These are phyloP conservation scores for Amphipyra berbera DNA, from an alignment of 2,888 invertebrate genomes.

Conservation along the genomic window DNA sequence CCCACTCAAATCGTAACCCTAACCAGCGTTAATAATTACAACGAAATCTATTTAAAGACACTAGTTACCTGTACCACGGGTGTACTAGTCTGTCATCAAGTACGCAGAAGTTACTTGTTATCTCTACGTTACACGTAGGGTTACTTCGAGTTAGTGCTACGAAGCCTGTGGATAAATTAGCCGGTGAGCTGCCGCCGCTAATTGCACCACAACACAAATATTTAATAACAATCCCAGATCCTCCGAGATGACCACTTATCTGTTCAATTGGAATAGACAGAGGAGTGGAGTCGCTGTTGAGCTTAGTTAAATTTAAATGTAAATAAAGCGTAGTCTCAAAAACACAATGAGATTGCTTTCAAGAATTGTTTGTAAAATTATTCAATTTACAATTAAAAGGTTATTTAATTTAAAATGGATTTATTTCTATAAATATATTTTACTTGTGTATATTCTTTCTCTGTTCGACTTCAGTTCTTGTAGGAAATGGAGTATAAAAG, in stretches of 20 bases:
- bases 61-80: not conserved
- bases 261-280: slow-evolving; percentile 73
- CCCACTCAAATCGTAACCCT: too few species aligned
- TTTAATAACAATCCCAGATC: slow-evolving; percentile 89
- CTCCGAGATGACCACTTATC: slow-evolving; percentile 88
- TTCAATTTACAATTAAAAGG: too few species aligned
- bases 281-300: slow-evolving; percentile 63
- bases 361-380: too few species aligned
- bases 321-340: not conserved
- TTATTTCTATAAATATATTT: too few species aligned
- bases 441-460: too few species aligned
- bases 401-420: too few species aligned
- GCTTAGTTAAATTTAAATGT: not conserved
- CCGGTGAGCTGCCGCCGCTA: slow-evolving; percentile 84
- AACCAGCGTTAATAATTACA: too few species aligned
- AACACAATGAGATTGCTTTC: too few species aligned
- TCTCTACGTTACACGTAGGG: not conserved
- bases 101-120: slow-evolving; percentile 23
- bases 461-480: too few species aligned
- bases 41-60: too few species aligned
- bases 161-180: slow-evolving; percentile 79
- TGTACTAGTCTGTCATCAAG: slow-evolving; percentile 30
- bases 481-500: too few species aligned
- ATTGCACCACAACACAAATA: slow-evolving; percentile 89
- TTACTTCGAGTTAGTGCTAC: slow-evolving; percentile 17